Conservation (phyloP, 1,140 invertebrate species). For the Homarus americanus region DNA sequence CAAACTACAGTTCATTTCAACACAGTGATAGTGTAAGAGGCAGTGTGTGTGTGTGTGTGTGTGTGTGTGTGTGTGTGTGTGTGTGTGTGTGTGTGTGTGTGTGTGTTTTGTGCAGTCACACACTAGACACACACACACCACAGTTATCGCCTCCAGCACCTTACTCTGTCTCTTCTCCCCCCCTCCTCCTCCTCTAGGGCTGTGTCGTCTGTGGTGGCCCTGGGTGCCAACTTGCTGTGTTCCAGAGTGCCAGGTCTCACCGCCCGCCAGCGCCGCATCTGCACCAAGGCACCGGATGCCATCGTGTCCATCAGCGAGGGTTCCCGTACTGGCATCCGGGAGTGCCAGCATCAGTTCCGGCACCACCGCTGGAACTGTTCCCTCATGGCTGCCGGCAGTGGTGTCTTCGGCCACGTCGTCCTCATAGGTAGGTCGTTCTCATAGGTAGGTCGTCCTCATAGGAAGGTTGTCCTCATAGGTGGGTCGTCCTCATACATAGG, state of each 20-base stretch:
- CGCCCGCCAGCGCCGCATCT: constrained; percentile 51
- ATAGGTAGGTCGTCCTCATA: constrained; percentile 85
- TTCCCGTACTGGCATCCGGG: constrained; percentile 81
- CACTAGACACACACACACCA: no score
- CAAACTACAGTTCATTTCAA: no score
- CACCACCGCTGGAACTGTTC: constrained; percentile 95
- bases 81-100: no score
- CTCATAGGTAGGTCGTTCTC: constrained; percentile 85
- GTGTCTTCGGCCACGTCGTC: constrained; percentile 90
- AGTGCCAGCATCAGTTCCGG: constrained; percentile 92
- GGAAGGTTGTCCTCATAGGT: constrained; percentile 87
- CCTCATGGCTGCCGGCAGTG: constrained; percentile 81
- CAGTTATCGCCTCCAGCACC: no score
- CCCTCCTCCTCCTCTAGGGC: constrained; percentile 8
- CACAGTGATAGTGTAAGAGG: no score
- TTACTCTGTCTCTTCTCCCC: constrained; percentile 1
- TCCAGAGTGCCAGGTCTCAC: constrained; percentile 39
- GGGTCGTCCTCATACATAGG: constrained; percentile 78
- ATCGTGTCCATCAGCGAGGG: constrained; percentile 78
- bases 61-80: no score
- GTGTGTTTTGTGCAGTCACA: no score
- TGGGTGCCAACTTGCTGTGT: constrained; percentile 53
- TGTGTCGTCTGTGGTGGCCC: constrained; percentile 39
- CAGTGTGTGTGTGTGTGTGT: no score
- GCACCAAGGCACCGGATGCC: constrained; percentile 77